phyloP scores from a whole-genome alignment of 2,113 vertebrate species.

The Girardinichthys multiradiatus region DNA sequence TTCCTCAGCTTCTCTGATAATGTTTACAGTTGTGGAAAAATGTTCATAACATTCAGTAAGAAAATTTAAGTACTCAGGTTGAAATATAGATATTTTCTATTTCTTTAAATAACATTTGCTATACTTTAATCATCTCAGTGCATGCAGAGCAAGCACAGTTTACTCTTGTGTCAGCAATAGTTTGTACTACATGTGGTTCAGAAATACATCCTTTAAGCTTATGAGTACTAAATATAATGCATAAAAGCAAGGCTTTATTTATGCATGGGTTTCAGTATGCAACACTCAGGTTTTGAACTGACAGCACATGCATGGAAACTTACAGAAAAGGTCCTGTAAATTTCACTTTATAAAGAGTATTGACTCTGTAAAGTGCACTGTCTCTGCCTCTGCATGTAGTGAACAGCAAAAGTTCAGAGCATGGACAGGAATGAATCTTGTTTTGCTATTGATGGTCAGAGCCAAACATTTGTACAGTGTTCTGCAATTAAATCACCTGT shows the following conservation, averaged over 20 bases:
- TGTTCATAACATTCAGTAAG: slow-evolving; percentile 19
- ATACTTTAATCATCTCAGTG: background rate
- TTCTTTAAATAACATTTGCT: background rate
- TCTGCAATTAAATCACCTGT: slow-evolving; percentile 56
- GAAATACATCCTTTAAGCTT: background rate
- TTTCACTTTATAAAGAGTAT: too few species aligned
- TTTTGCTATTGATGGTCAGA: slow-evolving; percentile 21
- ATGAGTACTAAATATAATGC: too few species aligned
- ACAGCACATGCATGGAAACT: background rate
- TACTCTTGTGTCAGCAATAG: background rate
- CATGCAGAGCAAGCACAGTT: background rate
- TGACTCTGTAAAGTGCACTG: background rate
- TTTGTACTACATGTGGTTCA: background rate
- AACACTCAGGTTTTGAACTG: background rate
- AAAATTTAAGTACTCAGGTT: slow-evolving; percentile 12
- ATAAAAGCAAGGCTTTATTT: background rate
- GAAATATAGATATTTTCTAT: slow-evolving; percentile 5
- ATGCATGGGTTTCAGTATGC: background rate
- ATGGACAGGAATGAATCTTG: slow-evolving; percentile 18
- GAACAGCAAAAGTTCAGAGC: slow-evolving; percentile 1
- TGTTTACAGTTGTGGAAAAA: slow-evolving; percentile 39
- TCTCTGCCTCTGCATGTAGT: background rate
- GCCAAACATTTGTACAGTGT: slow-evolving; percentile 35
- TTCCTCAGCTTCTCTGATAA: background rate
- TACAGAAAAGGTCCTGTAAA: background rate